A percentile compares a stretch with the other conserved stretches of the same genome.
Conservation (phyloP, 2,113 vertebrate species). For the Cryptotis parvus region DNA sequence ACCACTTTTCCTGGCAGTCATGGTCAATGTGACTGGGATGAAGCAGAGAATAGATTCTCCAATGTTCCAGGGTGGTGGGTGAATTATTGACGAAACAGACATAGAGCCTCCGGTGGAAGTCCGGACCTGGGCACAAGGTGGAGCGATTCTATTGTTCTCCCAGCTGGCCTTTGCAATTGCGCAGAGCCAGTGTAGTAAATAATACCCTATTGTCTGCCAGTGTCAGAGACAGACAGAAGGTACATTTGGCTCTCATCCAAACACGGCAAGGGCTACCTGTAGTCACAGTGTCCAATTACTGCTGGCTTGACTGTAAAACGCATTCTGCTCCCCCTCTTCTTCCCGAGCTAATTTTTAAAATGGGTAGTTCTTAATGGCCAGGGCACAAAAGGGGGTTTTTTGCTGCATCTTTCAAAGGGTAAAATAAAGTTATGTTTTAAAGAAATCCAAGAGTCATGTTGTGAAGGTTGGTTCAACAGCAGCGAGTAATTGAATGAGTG, state of each 20-base stretch:
- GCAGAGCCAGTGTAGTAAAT: constrained; percentile 89
- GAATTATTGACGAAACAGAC: constrained; percentile 80
- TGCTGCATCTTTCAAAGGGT: constrained; percentile 62
- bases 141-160: constrained; percentile 88
- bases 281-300: constrained; percentile 92
- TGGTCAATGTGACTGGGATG: constrained; percentile 75
- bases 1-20: constrained; percentile 44
- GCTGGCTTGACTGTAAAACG: constrained; percentile 89
- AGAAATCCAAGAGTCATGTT: constrained; percentile 74
- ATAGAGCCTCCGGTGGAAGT: constrained; percentile 83
- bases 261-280: constrained; percentile 90
- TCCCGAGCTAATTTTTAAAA: constrained; percentile 89
- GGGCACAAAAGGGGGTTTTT: constrained; percentile 80
- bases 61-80: constrained; percentile 73
- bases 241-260: constrained; percentile 89
- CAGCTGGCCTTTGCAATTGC: constrained; percentile 91
- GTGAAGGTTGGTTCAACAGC: constrained; percentile 61
- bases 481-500: background rate
- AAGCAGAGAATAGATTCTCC: constrained; percentile 71
- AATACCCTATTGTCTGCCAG: constrained; percentile 93
- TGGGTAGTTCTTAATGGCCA: constrained; percentile 86
- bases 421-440: constrained; percentile 76
- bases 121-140: constrained; percentile 87
- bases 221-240: constrained; percentile 88
- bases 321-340: constrained; percentile 57